phyloP scores from a whole-genome alignment of 2,888 invertebrate genomes.

The Rhimphoctona megacephalus region DNA sequence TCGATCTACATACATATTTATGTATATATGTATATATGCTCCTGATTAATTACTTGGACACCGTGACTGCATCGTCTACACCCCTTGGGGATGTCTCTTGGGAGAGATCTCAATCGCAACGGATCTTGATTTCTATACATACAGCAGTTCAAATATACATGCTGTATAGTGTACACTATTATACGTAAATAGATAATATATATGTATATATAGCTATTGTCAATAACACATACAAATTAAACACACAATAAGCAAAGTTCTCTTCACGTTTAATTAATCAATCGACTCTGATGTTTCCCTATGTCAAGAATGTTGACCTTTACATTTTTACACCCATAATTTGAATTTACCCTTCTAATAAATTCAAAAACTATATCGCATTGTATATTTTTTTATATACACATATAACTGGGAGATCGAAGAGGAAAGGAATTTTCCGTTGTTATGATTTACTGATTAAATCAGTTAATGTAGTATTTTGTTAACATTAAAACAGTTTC shows the following conservation, averaged over 20 bases:
- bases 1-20: conserved; percentile 46
- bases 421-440: too few species aligned
- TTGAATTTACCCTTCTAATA: background rate
- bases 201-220: background rate
- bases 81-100: conserved; percentile 67
- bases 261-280: conserved; percentile 61
- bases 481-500: too few species aligned
- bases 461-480: too few species aligned
- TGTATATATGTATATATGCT: conserved; percentile 58
- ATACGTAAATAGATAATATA: conserved; percentile 4
- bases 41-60: conserved; percentile 78
- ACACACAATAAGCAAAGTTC: conserved; percentile 14
- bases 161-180: conserved; percentile 16
- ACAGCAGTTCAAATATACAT: conserved; percentile 34
- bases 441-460: too few species aligned
- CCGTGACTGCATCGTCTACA: conserved; percentile 70
- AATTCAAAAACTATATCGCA: background rate
- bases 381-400: too few species aligned
- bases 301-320: conserved; percentile 33
- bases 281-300: conserved; percentile 43
- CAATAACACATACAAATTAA: conserved; percentile 4
- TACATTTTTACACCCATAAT: conserved; percentile 7
- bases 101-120: conserved; percentile 68
- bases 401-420: too few species aligned
- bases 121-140: conserved; percentile 64